phyloP scores from a whole-genome alignment of 2,113 vertebrate species.

The Oenanthe melanoleuca region DNA sequence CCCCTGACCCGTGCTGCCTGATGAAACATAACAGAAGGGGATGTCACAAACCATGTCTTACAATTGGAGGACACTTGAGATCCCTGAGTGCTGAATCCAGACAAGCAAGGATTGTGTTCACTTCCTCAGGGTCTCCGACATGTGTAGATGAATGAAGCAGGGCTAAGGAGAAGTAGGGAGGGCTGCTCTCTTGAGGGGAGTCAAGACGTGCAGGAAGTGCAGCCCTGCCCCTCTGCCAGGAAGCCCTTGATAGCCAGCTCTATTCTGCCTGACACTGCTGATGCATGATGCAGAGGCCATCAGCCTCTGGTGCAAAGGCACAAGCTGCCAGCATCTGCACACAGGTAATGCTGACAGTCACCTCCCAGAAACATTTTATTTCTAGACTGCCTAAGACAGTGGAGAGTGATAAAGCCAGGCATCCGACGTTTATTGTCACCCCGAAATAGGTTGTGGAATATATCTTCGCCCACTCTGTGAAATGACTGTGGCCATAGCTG shows the following conservation, averaged over 20 bases:
- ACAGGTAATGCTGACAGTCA: not conserved
- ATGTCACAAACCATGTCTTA: not conserved
- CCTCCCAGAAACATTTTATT: not conserved
- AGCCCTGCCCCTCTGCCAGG: not conserved
- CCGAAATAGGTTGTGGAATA: slow-evolving; percentile 43
- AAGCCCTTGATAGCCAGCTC: not conserved
- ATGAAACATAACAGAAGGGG: not conserved
- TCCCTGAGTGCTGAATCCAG: not conserved
- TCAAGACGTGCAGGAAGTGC: not conserved
- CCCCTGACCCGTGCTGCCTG: not conserved
- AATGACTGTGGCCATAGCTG: not conserved
- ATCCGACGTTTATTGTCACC: not conserved
- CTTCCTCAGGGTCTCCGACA: not conserved
- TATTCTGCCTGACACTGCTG: not conserved
- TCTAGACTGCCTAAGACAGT: not conserved
- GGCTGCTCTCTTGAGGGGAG: not conserved
- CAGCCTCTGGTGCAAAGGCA: not conserved
- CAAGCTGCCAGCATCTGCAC: not conserved
- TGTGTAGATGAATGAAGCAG: not conserved
- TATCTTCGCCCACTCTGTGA: slow-evolving; percentile 29
- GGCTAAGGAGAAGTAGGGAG: not conserved
- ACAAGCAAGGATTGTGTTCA: not conserved
- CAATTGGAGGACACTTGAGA: not conserved
- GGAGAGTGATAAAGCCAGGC: not conserved
- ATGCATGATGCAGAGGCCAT: rapidly evolving